These are phyloP conservation scores for Ctenopoma kingsleyae DNA, from an alignment of 2,797 vertebrate species.

Conservation along the genomic window DNA sequence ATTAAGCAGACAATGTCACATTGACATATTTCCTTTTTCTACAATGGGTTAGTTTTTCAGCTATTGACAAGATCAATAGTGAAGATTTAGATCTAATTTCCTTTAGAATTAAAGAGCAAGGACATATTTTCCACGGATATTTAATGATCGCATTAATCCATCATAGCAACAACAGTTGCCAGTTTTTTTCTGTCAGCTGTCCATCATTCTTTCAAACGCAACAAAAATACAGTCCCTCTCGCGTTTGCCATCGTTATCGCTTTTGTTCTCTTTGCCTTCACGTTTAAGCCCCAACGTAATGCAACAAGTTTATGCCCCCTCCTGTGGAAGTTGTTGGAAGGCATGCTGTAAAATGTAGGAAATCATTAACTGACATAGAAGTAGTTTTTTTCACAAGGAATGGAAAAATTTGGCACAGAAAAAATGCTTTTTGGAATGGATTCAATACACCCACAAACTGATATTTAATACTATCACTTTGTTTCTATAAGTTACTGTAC, in stretches of 20 bases:
- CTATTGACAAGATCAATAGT: conserved; percentile 3
- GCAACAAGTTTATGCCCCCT: conserved; percentile 44
- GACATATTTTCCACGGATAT: conserved; percentile 10
- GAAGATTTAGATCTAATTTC: conserved; percentile 19
- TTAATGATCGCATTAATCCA: conserved; percentile 9
- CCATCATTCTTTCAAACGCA: conserved; percentile 3
- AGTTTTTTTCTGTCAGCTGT: background rate
- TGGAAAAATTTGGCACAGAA: conserved; percentile 3
- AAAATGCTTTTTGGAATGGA: conserved; percentile 28
- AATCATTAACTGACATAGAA: conserved; percentile 31
- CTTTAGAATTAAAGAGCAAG: conserved; percentile 28
- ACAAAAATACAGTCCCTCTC: conserved; percentile 6
- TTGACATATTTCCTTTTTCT: conserved; percentile 9
- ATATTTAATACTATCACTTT: conserved; percentile 23
- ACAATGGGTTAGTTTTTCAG: background rate
- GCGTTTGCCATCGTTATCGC: background rate
- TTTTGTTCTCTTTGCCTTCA: conserved; percentile 20
- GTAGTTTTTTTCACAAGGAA: conserved; percentile 14
- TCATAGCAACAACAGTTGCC: background rate
- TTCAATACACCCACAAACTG: conserved; percentile 45
- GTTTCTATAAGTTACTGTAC: background rate
- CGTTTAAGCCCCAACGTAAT: conserved; percentile 28
- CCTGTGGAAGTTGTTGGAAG: conserved; percentile 40
- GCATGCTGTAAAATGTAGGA: conserved; percentile 12
- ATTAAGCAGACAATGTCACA: conserved; percentile 22